Evolutionary conservation across 2,888 invertebrate genomes (phyloP), one percentile per base, ranked within the genome.

Genomic region (Acanthosepion pharaonis): DNA sequence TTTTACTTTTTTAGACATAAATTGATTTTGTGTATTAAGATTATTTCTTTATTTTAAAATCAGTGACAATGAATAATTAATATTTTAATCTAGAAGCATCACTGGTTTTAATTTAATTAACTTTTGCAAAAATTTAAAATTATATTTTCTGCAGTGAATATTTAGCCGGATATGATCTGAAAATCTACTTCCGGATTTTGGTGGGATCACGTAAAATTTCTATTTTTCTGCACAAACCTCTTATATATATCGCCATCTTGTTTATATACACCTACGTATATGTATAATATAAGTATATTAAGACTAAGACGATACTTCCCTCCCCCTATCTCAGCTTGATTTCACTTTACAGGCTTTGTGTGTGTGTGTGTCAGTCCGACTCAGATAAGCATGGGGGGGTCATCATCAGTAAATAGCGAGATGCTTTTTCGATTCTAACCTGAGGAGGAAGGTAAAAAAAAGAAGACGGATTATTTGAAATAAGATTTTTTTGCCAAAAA

Each of bases 301-400:
- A 78, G 15, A n/a, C 33, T 78, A 11, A 78, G 78, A 78, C 3
- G 33, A 15, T 18, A 33, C 78, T 15, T 33, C 33, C n/a, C n/a
- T 33, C 23, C n/a, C 78, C 23, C 23, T 5, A 20, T 23, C 59
- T 11, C n/a, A 33, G 78, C 33, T 15, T n/a, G 78, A 78, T 78
- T 78, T 33, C 8, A 78, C n/a, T 78, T 78, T 78, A 11, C 11
- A 15, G 9, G 4, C 33, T n/a, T 78, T 33, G 20, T 78, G 33
- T 78, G n/a, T 11, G n/a, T 78, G 78, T n/a, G 78, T 78, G 78
- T n/a, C n/a, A 78, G 78, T 78, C n/a, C n/a, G n/a, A 78, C 78
- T 78, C 78, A n/a, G 78, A 78, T 78, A 78, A 78, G 78, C 78
- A 78, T 78, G 78, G 78, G 78, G 78, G 78, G 78, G 33, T 78